Conservation (phyloP, 2,113 vertebrate genomes). For the Diadophis punctatus region DNA sequence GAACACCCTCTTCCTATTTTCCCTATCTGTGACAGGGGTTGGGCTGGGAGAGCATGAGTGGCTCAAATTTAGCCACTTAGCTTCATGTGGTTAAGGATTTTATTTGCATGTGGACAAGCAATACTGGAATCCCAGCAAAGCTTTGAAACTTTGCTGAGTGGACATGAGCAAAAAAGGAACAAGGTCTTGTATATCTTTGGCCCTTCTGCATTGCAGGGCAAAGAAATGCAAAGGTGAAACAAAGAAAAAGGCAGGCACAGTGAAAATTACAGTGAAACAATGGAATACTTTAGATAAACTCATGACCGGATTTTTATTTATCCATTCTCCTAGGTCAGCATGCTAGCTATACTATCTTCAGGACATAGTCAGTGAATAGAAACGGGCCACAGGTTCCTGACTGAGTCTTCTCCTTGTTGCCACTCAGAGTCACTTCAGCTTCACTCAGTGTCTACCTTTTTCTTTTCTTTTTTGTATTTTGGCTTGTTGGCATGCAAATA, state of each 20-base stretch:
- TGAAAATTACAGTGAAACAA: not conserved
- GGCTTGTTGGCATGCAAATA: not conserved
- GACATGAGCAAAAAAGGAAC: not conserved
- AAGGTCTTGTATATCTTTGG: not conserved
- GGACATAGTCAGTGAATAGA: not conserved
- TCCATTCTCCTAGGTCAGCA: not conserved
- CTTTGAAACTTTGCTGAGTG: not conserved
- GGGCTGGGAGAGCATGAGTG: not conserved
- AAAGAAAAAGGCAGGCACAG: not conserved
- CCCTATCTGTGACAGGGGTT: not conserved
- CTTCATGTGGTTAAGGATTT: not conserved
- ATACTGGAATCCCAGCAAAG: not conserved
- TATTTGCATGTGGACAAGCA: not conserved
- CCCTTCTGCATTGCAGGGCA: not conserved
- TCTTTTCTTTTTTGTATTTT: not conserved
- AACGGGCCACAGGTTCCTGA: not conserved
- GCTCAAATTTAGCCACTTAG: not conserved
- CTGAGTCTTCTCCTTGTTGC: not conserved
- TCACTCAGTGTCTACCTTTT: not conserved
- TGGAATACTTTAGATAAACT: not conserved
- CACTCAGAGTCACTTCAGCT: not conserved
- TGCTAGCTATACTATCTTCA: not conserved
- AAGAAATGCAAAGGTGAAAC: not conserved
- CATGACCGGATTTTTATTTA: not conserved
- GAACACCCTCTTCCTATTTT: not conserved